Evolutionary conservation across 37 sponge, comb jelly and placozoan genomes (phyloP), one percentile per base, ranked within the genome.

Genomic region (Cladorhizidae sp.): DNA sequence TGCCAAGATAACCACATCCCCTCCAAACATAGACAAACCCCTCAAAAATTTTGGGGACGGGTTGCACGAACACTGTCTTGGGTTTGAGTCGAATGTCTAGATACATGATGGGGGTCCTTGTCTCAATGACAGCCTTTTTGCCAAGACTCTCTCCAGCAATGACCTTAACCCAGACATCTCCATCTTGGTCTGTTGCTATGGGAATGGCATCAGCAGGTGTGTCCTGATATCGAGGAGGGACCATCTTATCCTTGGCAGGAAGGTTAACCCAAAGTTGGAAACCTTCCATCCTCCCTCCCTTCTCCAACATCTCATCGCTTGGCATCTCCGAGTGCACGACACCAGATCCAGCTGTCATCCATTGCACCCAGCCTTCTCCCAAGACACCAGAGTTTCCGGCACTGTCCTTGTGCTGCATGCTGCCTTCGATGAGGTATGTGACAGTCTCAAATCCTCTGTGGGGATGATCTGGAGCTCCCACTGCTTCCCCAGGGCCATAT

Each of bases 361-460:
- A 95, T 58, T 95, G 95, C 67, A 94, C 92, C 88, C 91, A 91
- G 18, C 96, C 96, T 37, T 77, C 83, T 61, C 51, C 70, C 26
- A 92, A 77, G 0, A 38, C 39, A 9, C 93, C 93, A 28, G 73
- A 70, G 63, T 92, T 88, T 32, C 93, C 93, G 17, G 79, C 89
- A 52, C 89, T 89, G 45, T 92, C 93, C 58, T 89, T 73, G 79
- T 92, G 93, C 67, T 87, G 62, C 38, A 42, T 58, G 18, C 55
- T 40, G 0, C 90, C 93, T 0, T 78, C 84, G 14, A 91, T 73
- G 15, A 91, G 64, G 76, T 92, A 92, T 26, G 83, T 73, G 22
- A 92, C 93, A 18, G 96, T 95, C 79, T 95, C 96, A 74, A 95
- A 95, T 28, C 96, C 96, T n/a, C 96, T 71, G 67, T 95, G 96